Percentiles rank a stretch among this genome's conserved stretches.
Evolutionary conservation across 2,888 invertebrate species (phyloP).

Genomic region (Heliconius hortense): DNA sequence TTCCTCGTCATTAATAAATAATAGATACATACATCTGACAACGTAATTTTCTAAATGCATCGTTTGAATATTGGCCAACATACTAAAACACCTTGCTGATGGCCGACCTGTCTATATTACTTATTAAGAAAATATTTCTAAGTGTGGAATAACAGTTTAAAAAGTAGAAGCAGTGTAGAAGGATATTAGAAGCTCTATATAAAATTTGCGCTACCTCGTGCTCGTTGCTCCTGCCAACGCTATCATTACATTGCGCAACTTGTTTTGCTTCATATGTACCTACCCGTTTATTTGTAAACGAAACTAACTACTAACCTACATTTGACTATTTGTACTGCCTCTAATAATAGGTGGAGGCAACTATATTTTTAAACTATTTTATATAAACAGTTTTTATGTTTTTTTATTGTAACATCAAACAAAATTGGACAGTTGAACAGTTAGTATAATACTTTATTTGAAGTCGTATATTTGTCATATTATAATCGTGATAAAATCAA

Average conservation of each 20-base stretch:
- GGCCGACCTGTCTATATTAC: not conserved
- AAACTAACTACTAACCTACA: conserved; percentile 28
- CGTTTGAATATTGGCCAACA: conserved; percentile 27
- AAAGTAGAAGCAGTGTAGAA: not conserved
- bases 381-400: not conserved
- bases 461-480: no score
- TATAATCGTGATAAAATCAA: no score
- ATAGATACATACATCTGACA: conserved; percentile 16
- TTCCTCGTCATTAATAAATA: conserved; percentile 16
- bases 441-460: not conserved
- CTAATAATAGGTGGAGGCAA: conserved; percentile 1
- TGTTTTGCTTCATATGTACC: conserved; percentile 41
- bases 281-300: conserved; percentile 34
- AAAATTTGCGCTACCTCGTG: not conserved
- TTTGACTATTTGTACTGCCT: conserved; percentile 30
- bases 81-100: not conserved
- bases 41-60: conserved; percentile 34
- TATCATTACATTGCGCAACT: conserved; percentile 38
- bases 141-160: no score
- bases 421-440: not conserved
- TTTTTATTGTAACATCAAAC: not conserved
- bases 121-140: not conserved
- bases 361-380: not conserved
- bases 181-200: not conserved
- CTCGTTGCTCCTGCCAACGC: conserved; percentile 29